Evolutionary conservation across 2,113 vertebrate genomes (phyloP).

Genomic region (Amazona guildingii): DNA sequence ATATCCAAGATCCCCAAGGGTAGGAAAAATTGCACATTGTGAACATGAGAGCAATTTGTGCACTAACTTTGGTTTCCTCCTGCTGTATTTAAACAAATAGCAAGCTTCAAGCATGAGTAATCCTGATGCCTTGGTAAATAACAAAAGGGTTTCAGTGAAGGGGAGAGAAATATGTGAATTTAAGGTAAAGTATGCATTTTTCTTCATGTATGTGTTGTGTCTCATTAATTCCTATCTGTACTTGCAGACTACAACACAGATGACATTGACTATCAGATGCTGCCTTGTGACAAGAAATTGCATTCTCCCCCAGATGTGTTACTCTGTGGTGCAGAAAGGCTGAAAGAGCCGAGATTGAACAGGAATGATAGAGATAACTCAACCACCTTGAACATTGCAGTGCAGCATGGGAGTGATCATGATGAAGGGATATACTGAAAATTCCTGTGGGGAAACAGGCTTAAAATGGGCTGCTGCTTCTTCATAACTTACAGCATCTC

Average conservation of each 20-base stretch:
- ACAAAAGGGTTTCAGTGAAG: background rate
- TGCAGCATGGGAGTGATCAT: background rate
- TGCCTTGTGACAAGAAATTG: background rate
- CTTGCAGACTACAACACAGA: background rate
- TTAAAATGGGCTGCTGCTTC: background rate
- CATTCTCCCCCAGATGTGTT: background rate
- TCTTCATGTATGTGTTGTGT: background rate
- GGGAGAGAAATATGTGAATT: background rate
- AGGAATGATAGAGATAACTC: background rate
- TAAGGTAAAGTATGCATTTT: background rate
- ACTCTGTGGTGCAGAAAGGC: background rate
- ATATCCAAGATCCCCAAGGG: background rate
- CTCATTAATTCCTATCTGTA: background rate
- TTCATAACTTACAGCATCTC: background rate
- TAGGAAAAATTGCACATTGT: background rate
- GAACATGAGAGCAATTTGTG: background rate
- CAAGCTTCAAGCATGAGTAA: background rate
- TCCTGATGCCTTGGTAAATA: background rate
- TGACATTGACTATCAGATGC: background rate
- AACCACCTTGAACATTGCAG: background rate
- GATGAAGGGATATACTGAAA: background rate
- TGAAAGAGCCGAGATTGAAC: background rate
- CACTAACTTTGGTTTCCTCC: background rate
- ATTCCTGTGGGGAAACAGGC: background rate
- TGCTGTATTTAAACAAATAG: background rate